phyloP scores from a whole-genome alignment of 2,113 vertebrate genomes.

The Grantiella picta region DNA sequence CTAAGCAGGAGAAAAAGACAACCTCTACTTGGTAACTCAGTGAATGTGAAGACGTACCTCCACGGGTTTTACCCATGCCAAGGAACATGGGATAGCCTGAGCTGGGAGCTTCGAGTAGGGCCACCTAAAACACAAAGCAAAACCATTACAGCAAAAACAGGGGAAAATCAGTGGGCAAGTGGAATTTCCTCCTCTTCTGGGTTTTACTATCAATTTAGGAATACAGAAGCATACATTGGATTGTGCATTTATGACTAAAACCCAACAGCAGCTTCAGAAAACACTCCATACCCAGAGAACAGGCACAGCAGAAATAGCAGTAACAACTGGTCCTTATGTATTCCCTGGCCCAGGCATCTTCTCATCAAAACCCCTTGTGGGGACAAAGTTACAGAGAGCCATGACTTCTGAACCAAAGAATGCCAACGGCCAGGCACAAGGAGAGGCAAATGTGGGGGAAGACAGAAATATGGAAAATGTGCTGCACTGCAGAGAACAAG shows the following conservation, averaged over 20 bases:
- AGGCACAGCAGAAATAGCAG: neutral
- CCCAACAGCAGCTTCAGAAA: neutral
- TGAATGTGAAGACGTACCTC: conserved; percentile 53
- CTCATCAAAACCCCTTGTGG: neutral
- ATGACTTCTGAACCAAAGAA: neutral
- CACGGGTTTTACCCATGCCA: conserved; percentile 82
- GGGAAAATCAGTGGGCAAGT: neutral
- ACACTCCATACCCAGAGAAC: neutral
- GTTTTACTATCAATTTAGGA: neutral
- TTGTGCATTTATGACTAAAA: neutral
- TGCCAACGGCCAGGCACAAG: neutral
- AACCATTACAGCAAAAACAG: neutral
- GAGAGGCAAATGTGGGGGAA: neutral
- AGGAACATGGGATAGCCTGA: conserved; percentile 86
- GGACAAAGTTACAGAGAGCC: neutral
- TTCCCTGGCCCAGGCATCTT: neutral
- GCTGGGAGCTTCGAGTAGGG: conserved; percentile 87
- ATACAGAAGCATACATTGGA: neutral
- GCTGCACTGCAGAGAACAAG: neutral
- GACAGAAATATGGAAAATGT: neutral
- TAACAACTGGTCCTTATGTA: neutral
- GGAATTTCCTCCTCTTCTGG: neutral
- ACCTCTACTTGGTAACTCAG: neutral
- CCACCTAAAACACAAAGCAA: conserved; percentile 69
- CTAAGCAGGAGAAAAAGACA: neutral